Percentiles rank a stretch among this genome's conserved stretches.
Conservation (phyloP, 2,888 invertebrate genomes). For the Anodontia alba region DNA sequence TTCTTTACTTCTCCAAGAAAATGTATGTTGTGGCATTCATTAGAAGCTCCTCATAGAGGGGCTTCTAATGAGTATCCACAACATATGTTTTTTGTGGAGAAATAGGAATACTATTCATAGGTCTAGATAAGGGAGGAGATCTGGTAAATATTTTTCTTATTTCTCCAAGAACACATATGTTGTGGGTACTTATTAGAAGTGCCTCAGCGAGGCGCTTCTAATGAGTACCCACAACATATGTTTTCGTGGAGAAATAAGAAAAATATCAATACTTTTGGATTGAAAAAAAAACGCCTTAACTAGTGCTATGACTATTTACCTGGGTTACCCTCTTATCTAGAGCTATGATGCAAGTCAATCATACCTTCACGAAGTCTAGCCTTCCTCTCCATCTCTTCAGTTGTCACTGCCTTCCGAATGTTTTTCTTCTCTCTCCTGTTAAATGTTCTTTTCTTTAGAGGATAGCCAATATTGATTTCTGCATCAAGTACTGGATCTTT, state of each 20-base stretch:
- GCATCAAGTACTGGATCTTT: slow-evolving; percentile 48
- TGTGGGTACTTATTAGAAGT: not conserved
- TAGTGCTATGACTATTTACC: no score
- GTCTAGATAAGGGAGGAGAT: no score
- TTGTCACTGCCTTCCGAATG: slow-evolving; percentile 22
- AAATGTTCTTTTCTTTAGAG: slow-evolving; percentile 19
- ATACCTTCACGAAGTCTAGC: slow-evolving; percentile 69
- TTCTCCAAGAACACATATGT: not conserved
- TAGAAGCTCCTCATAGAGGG: no score
- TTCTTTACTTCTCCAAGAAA: no score
- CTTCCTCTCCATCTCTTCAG: slow-evolving; percentile 57
- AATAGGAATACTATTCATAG: no score
- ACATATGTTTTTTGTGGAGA: no score
- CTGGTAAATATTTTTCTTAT: no score
- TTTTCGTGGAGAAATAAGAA: not conserved
- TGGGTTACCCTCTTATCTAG: no score
- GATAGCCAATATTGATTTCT: slow-evolving; percentile 69
- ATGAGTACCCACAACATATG: not conserved
- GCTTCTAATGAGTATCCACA: no score
- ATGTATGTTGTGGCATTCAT: no score
- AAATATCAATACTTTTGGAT: not conserved
- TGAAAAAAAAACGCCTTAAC: no score
- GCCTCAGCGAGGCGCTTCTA: not conserved
- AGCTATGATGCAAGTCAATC: no score
- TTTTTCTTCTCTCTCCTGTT: slow-evolving; percentile 15